Base-by-base conservation (phyloP, 2,113 vertebrate genomes). In the Marcusenius ussheri region DNA sequence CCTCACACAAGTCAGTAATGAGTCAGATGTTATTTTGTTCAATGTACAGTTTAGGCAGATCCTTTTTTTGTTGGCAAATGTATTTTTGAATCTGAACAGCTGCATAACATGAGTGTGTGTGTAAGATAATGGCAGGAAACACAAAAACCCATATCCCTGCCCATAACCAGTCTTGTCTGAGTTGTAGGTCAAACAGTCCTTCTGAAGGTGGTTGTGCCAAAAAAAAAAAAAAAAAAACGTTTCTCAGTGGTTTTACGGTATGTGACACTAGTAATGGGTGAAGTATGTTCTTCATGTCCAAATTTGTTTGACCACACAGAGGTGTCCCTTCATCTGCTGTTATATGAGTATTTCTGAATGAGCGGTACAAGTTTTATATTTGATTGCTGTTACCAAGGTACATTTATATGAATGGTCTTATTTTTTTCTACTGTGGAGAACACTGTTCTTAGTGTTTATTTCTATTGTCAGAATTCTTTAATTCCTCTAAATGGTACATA, bases 371-470 rank as follows among this genome's bases (percentile, higher is more conserved):
- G 50, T 35, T 87, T 51, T 53, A 87, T 47, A 87, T 87, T 87
- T 87, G 49, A 87, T 87, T 87, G n/a, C 85, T 87, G 85, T 51
- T 87, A 87, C 46, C 50, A 53, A 87, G 85, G 27, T 53, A 87
- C 50, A 31, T 87, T 87, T 87, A 87, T 87, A 24, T 87, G 49
- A 87, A 87, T 53, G 50, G 85, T 49, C 45, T 24, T 84, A 87
- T 49, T 87, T 87, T 53, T 87, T 87, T 87, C 85, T 87, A 87
- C 83, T 47, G 85, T 87, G 85, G 85, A 87, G 85, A 35, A 87
- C 85, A 31, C 85, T 87, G 85, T 87, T 19, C 85, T 35, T 87
- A 53, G 47, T 86, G 84, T 86, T 86, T 50, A 86, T 84, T 84
- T 84, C 39, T 86, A 86, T 86, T 86, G 84, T 86, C 47, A 35